A percentile compares a stretch with the other conserved stretches of the same genome.
These are phyloP conservation scores for Peromyscus leucopus DNA, from an alignment of 2,113 vertebrate species.

Conservation along the genomic window DNA sequence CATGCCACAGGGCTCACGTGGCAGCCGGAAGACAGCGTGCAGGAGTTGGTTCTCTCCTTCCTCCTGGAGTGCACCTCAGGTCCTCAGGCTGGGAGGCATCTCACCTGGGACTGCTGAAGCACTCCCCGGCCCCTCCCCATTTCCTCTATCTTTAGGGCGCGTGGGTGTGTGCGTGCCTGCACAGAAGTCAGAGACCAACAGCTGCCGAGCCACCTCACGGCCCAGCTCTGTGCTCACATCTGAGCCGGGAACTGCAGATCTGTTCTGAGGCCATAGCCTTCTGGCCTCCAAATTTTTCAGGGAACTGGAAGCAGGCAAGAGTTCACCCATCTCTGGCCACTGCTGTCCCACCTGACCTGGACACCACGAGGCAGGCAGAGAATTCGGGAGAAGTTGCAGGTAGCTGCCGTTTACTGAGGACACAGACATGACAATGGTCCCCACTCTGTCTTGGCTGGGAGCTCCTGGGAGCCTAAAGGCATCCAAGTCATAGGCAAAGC, in stretches of 20 bases:
- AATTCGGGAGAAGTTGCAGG: slow-evolving; percentile 65
- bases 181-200: not conserved
- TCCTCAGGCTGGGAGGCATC: not conserved
- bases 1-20: not conserved
- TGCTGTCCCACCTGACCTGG: slow-evolving; percentile 45
- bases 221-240: not conserved
- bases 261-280: slow-evolving; percentile 50
- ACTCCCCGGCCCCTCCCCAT: not conserved
- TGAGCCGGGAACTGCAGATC: not conserved
- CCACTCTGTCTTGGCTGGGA: slow-evolving; percentile 3
- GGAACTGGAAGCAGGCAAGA: slow-evolving; percentile 59
- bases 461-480: not conserved
- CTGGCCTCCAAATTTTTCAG: slow-evolving; percentile 44
- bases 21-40: not conserved
- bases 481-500: not conserved
- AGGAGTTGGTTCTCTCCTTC: not conserved
- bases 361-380: slow-evolving; percentile 51
- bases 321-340: not conserved
- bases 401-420: slow-evolving; percentile 49
- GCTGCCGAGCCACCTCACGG: not conserved
- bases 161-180: not conserved
- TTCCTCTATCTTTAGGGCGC: not conserved
- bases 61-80: not conserved
- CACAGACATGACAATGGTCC: not conserved
- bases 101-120: not conserved